phyloP scores from a whole-genome alignment of 2,888 invertebrate species.

The Ennomos quercinarius region DNA sequence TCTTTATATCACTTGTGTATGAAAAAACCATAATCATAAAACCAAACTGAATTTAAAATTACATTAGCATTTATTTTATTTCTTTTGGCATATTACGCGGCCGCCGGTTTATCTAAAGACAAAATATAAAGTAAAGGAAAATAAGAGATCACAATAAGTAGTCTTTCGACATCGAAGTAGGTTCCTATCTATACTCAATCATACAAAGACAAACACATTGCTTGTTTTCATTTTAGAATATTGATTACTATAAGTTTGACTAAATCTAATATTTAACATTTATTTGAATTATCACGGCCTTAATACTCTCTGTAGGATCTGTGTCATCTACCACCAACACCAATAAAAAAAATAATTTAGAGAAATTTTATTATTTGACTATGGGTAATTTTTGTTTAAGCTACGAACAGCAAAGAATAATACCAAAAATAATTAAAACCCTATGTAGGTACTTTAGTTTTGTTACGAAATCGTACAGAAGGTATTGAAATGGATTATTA shows the following conservation, averaged over 20 bases:
- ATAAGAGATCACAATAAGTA: slow-evolving; percentile 76
- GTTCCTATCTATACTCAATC: slow-evolving; percentile 36
- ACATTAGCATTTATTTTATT: slow-evolving; percentile 3
- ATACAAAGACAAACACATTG: slow-evolving; percentile 60
- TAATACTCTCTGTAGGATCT: background rate
- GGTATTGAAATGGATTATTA: no score
- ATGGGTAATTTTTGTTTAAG: background rate
- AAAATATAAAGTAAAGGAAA: slow-evolving; percentile 55
- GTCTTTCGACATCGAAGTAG: slow-evolving; percentile 41
- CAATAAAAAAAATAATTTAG: background rate
- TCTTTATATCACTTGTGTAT: no score
- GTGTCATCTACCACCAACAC: background rate
- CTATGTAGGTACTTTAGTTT: no score
- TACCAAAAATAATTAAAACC: no score
- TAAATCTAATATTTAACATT: slow-evolving; percentile 29
- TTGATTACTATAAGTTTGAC: slow-evolving; percentile 50
- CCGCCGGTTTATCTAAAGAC: slow-evolving; percentile 61
- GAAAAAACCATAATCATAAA: no score
- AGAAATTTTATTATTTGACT: background rate
- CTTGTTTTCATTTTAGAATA: slow-evolving; percentile 72
- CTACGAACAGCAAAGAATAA: background rate
- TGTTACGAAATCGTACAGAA: no score
- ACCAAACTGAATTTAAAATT: background rate
- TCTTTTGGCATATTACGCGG: slow-evolving; percentile 55
- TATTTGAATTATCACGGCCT: slow-evolving; percentile 16